Percentiles rank a stretch among this genome's conserved stretches.
Evolutionary conservation across 2,888 invertebrate species (phyloP).

Genomic region (Nymphalis c-album): DNA sequence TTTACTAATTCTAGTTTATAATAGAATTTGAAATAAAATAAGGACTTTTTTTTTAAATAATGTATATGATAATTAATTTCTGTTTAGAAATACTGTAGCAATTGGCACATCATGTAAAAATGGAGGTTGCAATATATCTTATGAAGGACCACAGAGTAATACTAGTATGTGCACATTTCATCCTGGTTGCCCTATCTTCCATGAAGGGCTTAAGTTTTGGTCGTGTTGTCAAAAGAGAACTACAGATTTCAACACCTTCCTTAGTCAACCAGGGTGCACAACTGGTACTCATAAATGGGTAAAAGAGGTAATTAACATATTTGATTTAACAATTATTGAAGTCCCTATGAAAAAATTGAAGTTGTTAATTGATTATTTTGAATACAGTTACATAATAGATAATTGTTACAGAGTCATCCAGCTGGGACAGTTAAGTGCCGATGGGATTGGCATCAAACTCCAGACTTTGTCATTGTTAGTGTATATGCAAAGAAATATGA

Average conservation of each 20-base stretch:
- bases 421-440: constrained; percentile 86
- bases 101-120: constrained; percentile 93
- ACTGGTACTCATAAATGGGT: constrained; percentile 93
- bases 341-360: too few species aligned
- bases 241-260: constrained; percentile 95
- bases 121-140: constrained; percentile 88
- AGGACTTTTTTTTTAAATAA: background rate
- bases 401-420: constrained; percentile 70
- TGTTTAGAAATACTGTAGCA: constrained; percentile 54
- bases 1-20: background rate
- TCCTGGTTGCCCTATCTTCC: constrained; percentile 95
- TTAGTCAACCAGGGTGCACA: constrained; percentile 95
- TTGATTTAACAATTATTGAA: background rate
- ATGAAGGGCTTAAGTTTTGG: constrained; percentile 98
- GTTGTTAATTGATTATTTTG: too few species aligned
- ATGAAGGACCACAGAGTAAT: constrained; percentile 84
- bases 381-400: too few species aligned
- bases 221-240: constrained; percentile 97
- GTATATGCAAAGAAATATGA: constrained; percentile 95
- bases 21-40: too few species aligned
- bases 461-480: constrained; percentile 90
- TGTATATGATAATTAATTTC: background rate
- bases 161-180: constrained; percentile 87
- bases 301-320: constrained; percentile 79
- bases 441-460: constrained; percentile 98